Percentiles rank a stretch among this genome's conserved stretches.
These are phyloP conservation scores for Drosophila rhopaloa DNA, from an alignment of 1,140 invertebrate species.

Conservation along the genomic window DNA sequence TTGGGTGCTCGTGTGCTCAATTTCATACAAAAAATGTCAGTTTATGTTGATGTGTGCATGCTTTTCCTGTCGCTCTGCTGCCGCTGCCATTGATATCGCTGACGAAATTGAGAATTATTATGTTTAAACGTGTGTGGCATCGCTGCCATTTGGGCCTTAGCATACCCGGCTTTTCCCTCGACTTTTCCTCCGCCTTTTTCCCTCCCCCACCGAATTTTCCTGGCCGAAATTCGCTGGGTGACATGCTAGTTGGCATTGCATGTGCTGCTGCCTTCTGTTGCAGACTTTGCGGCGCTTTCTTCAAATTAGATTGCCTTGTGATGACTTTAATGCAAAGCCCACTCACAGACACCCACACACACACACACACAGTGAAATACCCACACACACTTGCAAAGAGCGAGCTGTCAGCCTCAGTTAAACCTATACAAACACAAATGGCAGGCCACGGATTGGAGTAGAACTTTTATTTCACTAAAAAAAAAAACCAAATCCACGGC, in stretches of 20 bases:
- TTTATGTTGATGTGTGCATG: slow-evolving; percentile 79
- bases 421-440: slow-evolving; percentile 19
- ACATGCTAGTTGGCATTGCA: slow-evolving; percentile 49
- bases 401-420: slow-evolving; percentile 37
- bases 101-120: slow-evolving; percentile 83
- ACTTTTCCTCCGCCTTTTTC: not conserved
- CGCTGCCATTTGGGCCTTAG: slow-evolving; percentile 51
- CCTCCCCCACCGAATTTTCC: not conserved
- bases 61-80: slow-evolving; percentile 63
- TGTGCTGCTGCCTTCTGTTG: slow-evolving; percentile 55
- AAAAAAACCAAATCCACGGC: no score
- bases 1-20: slow-evolving; percentile 68
- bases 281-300: slow-evolving; percentile 58
- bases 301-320: slow-evolving; percentile 58
- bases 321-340: slow-evolving; percentile 50
- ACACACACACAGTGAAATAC: not conserved
- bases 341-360: slow-evolving; percentile 25
- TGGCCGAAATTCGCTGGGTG: slow-evolving; percentile 22
- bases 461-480: slow-evolving; percentile 14
- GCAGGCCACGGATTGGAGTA: slow-evolving; percentile 19
- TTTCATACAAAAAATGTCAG: slow-evolving; percentile 73
- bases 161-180: slow-evolving; percentile 18
- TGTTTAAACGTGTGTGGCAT: slow-evolving; percentile 78
- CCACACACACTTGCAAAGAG: not conserved
- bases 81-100: slow-evolving; percentile 74